phyloP scores from a whole-genome alignment of 2,888 invertebrate genomes.

The Strigamia maritima region DNA sequence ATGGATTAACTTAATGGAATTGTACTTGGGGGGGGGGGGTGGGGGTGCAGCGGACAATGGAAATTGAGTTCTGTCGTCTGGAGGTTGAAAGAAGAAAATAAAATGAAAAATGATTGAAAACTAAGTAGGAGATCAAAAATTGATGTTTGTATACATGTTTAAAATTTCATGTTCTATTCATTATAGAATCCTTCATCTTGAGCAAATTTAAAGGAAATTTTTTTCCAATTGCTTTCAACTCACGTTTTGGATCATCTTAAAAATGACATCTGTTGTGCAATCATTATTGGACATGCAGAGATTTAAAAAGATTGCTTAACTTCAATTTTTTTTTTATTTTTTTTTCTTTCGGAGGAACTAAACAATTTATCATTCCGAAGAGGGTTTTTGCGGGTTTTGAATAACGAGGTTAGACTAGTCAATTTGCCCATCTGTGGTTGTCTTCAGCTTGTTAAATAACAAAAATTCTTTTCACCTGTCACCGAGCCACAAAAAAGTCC shows the following conservation, averaged over 20 bases:
- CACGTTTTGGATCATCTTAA: conserved; percentile 6
- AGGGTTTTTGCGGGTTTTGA: no score
- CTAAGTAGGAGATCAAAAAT: not conserved
- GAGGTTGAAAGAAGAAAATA: not conserved
- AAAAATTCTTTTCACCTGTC: no score
- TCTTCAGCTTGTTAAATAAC: no score
- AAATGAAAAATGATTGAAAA: no score
- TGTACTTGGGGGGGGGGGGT: not conserved
- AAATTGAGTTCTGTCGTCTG: not conserved
- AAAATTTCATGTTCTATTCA: not conserved
- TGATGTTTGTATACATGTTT: not conserved
- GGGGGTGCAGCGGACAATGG: not conserved
- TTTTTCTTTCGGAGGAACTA: no score
- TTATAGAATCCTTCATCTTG: not conserved
- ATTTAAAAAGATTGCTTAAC: not conserved
- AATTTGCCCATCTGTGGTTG: no score
- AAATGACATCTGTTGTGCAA: not conserved
- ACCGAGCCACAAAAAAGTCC: no score
- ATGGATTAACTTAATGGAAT: not conserved
- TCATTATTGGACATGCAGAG: not conserved
- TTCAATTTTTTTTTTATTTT: no score
- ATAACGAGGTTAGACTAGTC: no score
- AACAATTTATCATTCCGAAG: no score
- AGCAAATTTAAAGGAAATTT: not conserved
- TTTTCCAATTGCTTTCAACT: not conserved